These are phyloP conservation scores for Manacus vitellinus DNA, from an alignment of 2,113 vertebrate genomes.

Conservation along the genomic window DNA sequence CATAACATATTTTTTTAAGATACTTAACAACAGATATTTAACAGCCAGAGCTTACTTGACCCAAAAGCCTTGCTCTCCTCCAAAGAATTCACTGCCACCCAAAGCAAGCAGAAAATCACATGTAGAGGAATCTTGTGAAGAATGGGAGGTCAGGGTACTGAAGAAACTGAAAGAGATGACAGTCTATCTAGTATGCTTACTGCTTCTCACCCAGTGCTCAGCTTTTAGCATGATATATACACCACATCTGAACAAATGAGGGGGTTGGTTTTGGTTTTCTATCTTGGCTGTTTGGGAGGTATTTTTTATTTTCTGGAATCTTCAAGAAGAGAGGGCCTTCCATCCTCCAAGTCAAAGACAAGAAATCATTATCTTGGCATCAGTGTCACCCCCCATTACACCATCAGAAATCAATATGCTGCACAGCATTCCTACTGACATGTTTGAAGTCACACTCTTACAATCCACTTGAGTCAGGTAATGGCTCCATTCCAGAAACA, in stretches of 20 bases:
- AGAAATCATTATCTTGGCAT: not conserved
- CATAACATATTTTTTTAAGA: not conserved
- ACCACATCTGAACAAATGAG: not conserved
- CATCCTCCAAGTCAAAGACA: not conserved
- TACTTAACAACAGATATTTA: not conserved
- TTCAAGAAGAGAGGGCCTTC: not conserved
- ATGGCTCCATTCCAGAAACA: conserved; percentile 2
- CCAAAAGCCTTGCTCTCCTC: not conserved
- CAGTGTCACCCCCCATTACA: not conserved
- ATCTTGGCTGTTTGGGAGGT: not conserved
- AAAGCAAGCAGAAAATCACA: not conserved
- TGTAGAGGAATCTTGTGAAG: not conserved
- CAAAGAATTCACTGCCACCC: not conserved
- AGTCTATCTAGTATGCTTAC: not conserved
- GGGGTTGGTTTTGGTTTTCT: not conserved
- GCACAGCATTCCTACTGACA: not conserved
- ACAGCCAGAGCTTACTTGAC: not conserved
- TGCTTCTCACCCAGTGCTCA: not conserved
- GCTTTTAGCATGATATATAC: not conserved
- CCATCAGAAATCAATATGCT: not conserved
- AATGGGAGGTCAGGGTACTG: not conserved
- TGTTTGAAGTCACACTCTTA: not conserved
- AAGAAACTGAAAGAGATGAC: not conserved
- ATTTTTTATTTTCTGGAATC: not conserved
- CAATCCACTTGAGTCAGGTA: not conserved